These are phyloP conservation scores for Mizuhopecten yessoensis DNA, from an alignment of 1,140 invertebrate species.

Conservation along the genomic window DNA sequence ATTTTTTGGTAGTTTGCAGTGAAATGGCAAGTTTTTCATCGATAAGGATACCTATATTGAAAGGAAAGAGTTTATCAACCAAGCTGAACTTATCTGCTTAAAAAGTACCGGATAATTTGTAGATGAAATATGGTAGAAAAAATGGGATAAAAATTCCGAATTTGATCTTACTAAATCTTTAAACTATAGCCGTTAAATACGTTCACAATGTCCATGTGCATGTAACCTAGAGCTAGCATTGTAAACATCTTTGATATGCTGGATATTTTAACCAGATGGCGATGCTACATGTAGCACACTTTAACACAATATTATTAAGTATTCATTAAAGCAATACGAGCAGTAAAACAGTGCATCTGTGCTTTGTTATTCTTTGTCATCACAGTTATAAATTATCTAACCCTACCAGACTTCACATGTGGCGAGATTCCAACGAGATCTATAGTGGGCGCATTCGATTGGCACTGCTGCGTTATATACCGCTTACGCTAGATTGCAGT, in stretches of 20 bases:
- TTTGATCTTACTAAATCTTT: too few relatives aligned
- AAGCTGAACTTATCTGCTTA: too few relatives aligned
- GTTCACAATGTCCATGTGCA: too few relatives aligned
- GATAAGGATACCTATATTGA: too few relatives aligned
- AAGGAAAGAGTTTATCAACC: too few relatives aligned
- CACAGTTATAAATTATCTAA: neutral
- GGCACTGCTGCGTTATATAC: neutral
- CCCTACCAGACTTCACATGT: neutral
- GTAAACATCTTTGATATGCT: neutral
- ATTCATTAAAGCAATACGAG: neutral
- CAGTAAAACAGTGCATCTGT: neutral
- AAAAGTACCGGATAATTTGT: too few relatives aligned
- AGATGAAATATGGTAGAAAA: too few relatives aligned
- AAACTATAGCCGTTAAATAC: too few relatives aligned
- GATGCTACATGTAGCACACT: neutral
- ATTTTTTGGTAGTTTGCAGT: too few relatives aligned
- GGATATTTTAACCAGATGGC: neutral
- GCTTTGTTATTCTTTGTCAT: neutral
- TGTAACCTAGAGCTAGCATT: neutral
- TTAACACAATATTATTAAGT: neutral
- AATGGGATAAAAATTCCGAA: too few relatives aligned
- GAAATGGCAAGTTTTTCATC: too few relatives aligned
- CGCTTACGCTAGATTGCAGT: neutral
- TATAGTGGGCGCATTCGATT: neutral
- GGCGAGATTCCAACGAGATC: too few relatives aligned